Percentiles rank a stretch among this genome's conserved stretches.
These are phyloP conservation scores for Hirtodrosophila trivittata DNA, from an alignment of 2,888 invertebrate species.

Conservation along the genomic window DNA sequence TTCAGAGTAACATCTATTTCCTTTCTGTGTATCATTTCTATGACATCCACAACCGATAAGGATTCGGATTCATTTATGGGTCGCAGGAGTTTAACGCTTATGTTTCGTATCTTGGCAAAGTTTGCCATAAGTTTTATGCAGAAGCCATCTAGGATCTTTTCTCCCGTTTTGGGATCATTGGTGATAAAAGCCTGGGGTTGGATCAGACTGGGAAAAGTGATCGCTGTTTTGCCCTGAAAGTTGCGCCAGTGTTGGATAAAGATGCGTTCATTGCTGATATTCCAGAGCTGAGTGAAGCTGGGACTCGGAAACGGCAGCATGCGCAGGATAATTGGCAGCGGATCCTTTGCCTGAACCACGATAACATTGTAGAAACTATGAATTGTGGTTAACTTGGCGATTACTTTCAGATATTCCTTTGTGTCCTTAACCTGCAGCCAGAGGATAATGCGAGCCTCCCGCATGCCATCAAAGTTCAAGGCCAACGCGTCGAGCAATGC, in stretches of 20 bases:
- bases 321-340: neutral
- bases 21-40: neutral
- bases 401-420: neutral
- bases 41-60: rapidly evolving
- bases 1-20: slow-evolving; percentile 36
- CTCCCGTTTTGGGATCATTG: slow-evolving; percentile 27
- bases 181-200: slow-evolving; percentile 25
- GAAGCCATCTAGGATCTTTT: slow-evolving; percentile 6
- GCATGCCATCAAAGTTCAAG: slow-evolving; percentile 26
- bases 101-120: slow-evolving; percentile 36
- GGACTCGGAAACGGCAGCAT: slow-evolving; percentile 54
- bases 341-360: slow-evolving; percentile 5
- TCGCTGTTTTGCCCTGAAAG: slow-evolving; percentile 38
- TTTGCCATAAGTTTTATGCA: neutral
- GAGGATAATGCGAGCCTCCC: slow-evolving; percentile 47
- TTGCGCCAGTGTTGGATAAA: slow-evolving; percentile 35
- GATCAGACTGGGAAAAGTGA: neutral
- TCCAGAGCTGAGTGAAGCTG: neutral
- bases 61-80: rapidly evolving
- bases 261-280: neutral
- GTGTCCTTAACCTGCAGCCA: slow-evolving; percentile 11
- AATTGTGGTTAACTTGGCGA: slow-evolving; percentile 2
- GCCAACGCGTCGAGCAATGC: slow-evolving; percentile 39
- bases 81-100: slow-evolving; percentile 2
- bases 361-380: slow-evolving; percentile 35